These are phyloP conservation scores for roundworm (Caenorhabditis elegans) DNA, from an alignment of 1,140 invertebrate genomes.

Conservation along the genomic window WBcel235 BX284602.5:9638501-9639000, in stretches of 20 bases:
- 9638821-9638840: too few relatives aligned
- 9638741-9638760: slow-evolving; percentile 41
- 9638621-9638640: slow-evolving; percentile 58
- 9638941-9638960: too few relatives aligned
- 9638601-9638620: slow-evolving; percentile 54
- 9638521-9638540: slow-evolving; percentile 59
- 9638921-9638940: too few relatives aligned
- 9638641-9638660: slow-evolving; percentile 60
- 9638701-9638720: slow-evolving; percentile 56
- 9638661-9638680: slow-evolving; percentile 51
- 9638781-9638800: neutral
- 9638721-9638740: slow-evolving; percentile 45
- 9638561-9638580: slow-evolving; percentile 57
- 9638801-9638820: too few relatives aligned
- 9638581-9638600: slow-evolving; percentile 52
- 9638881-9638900: too few relatives aligned
- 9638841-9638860: too few relatives aligned
- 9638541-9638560: slow-evolving; percentile 58
- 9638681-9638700: slow-evolving; percentile 61
- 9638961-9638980: too few relatives aligned
- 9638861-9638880: too few relatives aligned
- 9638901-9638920: too few relatives aligned
- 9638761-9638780: slow-evolving; percentile 15
- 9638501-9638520: slow-evolving; percentile 56
- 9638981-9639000: too few relatives aligned